Conservation (phyloP, 2,888 invertebrate genomes). For the Drosophila parthenogenetica region DNA sequence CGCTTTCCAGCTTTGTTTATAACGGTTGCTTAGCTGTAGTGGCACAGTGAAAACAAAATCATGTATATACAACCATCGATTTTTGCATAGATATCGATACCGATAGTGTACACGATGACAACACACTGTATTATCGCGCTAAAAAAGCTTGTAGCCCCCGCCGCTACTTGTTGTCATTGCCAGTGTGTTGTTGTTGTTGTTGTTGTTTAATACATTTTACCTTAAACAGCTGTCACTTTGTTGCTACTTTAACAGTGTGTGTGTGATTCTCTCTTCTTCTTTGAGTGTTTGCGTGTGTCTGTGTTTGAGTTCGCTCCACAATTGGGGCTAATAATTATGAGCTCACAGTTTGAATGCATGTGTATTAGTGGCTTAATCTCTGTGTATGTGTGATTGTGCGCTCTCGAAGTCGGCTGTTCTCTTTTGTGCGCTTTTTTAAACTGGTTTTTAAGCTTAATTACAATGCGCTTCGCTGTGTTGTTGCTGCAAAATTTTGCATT, state of each 20-base stretch:
- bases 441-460: constrained; percentile 77
- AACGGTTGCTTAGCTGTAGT: constrained; percentile 21
- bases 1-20: constrained; percentile 32
- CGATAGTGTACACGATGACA: neutral
- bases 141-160: constrained; percentile 32
- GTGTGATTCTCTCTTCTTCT: constrained; percentile 19
- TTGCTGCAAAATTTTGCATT: constrained; percentile 70
- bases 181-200: constrained; percentile 32
- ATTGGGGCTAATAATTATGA: constrained; percentile 62
- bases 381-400: constrained; percentile 23
- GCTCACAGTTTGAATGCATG: constrained; percentile 32
- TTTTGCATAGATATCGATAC: constrained; percentile 36
- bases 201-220: constrained; percentile 49
- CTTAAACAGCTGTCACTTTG: constrained; percentile 76
- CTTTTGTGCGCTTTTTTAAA: constrained; percentile 58
- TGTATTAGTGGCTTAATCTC: constrained; percentile 11
- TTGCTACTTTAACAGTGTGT: constrained; percentile 38
- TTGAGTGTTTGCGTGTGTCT: constrained; percentile 2
- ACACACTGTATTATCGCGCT: constrained; percentile 8
- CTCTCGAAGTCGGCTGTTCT: constrained; percentile 37
- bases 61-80: neutral
- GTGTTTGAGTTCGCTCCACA: constrained; percentile 34
- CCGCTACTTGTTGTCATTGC: constrained; percentile 53
- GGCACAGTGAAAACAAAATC: neutral
- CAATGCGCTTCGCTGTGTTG: constrained; percentile 65